Base-by-base conservation (phyloP, 2,113 vertebrate species). In the Hemichromis elongatus region DNA sequence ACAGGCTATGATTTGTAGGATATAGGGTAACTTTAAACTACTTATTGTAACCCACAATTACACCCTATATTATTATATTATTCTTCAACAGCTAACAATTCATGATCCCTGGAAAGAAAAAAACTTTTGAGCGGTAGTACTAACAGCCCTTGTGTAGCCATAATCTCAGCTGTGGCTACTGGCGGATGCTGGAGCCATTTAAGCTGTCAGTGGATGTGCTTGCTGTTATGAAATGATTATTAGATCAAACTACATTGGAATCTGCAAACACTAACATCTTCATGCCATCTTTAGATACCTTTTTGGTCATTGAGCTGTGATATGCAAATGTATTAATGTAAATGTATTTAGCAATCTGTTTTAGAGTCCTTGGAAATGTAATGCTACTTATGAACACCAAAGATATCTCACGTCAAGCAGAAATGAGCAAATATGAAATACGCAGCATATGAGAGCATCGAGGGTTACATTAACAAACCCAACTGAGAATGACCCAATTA, bases 401-500 rank as follows among this genome's bases (percentile, higher is more conserved):
- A 52, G 70, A 33, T 52, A 8, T 75, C 30, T 52, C 68, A 73
- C 6, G 30, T 73, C 4, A 30, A 37, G 68, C 24, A 68, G 19
- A 24, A 28, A 75, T 47, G 77, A 19, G 18, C 33, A 56, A 84
- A 68, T 45, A 55, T 61, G 61, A 82, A 42, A 30, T 54, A 45
- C 63, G 52, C 28, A 77, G 14, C 61, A 28, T 81, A 9, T 80
- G 80, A 86, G 61, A 33, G 13, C 80, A 75, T 78, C 81, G 85
- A 26, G 59, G 82, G 78, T 68, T 81, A 47, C 50, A 85, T 88
- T 91, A 91, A 90, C 86, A 83, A 63, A 80, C 66, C 88, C 92
- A 33, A 21, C 81, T 70, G 90, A 89, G 86, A 91, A 55, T 92
- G 90, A 94, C 91, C 90, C 91, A 92, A 93, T 93, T 92, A 94